Percentiles rank a stretch among this genome's conserved stretches.
Conservation (phyloP, 2,888 invertebrate species). For the Didymodactylos carnosus region DNA sequence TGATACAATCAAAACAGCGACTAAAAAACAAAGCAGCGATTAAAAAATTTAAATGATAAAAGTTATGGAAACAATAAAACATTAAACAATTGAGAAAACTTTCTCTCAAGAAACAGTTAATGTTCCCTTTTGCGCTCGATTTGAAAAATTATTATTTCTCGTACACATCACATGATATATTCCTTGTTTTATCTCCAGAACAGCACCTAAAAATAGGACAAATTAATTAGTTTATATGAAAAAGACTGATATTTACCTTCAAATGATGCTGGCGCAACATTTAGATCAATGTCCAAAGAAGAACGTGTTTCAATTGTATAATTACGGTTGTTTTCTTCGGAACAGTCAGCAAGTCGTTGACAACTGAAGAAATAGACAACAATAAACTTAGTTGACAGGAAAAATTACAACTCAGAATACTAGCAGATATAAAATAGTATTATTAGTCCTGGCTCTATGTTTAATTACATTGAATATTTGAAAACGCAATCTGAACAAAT, state of each 20-base stretch:
- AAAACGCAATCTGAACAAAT: background rate
- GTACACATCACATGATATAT: constrained; percentile 29
- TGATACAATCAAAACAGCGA: too few species aligned
- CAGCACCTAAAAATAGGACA: constrained; percentile 19
- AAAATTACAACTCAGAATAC: too few species aligned
- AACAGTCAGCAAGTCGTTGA: constrained; percentile 17
- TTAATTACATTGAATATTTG: background rate
- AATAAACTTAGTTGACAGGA: too few species aligned
- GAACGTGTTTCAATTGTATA: background rate
- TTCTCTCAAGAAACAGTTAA: background rate
- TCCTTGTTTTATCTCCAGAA: constrained; percentile 24
- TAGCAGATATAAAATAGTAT: too few species aligned
- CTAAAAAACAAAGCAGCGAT: too few species aligned
- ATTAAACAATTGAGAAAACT: too few species aligned
- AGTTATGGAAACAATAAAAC: too few species aligned
- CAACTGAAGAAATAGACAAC: constrained; percentile 18
- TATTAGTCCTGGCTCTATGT: background rate
- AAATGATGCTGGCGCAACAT: constrained; percentile 32
- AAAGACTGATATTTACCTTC: background rate
- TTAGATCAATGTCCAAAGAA: constrained; percentile 21
- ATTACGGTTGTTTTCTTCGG: background rate
- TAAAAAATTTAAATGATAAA: too few species aligned
- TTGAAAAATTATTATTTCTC: constrained; percentile 31
- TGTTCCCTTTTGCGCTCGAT: constrained; percentile 15
- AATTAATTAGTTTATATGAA: background rate